Percentiles rank a stretch among this genome's conserved stretches.
These are phyloP conservation scores for Uria aalge DNA, from an alignment of 2,113 vertebrate species.

Conservation along the genomic window DNA sequence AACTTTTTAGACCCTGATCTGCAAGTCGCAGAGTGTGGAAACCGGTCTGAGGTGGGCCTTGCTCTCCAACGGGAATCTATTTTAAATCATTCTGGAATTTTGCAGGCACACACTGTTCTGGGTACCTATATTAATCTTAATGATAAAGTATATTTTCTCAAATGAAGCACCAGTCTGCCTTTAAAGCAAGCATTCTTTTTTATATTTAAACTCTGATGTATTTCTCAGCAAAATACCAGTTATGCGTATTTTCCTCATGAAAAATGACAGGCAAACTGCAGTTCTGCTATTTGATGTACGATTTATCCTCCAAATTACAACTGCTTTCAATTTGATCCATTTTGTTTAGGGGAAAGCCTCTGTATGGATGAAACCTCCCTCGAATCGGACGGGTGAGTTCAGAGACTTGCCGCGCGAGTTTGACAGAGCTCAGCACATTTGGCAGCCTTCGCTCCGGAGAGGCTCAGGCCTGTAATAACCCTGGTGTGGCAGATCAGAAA, in stretches of 20 bases:
- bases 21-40: neutral
- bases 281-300: neutral
- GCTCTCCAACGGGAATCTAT: neutral
- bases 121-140: neutral
- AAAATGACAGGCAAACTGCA: neutral
- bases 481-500: neutral
- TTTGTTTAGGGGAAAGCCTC: neutral
- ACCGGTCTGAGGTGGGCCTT: neutral
- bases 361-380: neutral
- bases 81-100: neutral
- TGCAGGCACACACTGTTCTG: neutral
- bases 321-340: neutral
- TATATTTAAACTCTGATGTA: neutral
- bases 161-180: neutral
- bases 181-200: neutral
- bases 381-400: neutral
- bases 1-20: constrained; percentile 27
- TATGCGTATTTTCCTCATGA: neutral
- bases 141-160: neutral
- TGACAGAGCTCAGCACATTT: neutral
- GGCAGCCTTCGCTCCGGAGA: neutral
- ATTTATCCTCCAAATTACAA: neutral
- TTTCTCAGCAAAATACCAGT: neutral
- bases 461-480: neutral
- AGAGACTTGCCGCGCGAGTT: neutral